Percentiles rank a stretch among this genome's conserved stretches.
These are phyloP conservation scores for Phycodurus eques DNA, from an alignment of 2,113 vertebrate species.

Conservation along the genomic window DNA sequence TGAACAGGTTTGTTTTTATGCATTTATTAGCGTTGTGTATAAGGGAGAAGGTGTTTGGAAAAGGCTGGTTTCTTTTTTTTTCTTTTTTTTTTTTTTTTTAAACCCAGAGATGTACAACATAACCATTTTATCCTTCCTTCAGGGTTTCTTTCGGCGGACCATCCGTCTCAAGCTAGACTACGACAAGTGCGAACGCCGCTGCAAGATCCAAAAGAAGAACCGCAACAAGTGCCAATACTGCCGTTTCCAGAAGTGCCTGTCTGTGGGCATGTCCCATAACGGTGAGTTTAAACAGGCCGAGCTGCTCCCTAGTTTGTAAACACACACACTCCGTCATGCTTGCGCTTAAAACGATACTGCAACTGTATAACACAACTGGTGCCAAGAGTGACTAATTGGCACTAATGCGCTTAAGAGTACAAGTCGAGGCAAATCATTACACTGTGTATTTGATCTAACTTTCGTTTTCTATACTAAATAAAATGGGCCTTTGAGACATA, in stretches of 20 bases:
- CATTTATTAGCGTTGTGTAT: background rate
- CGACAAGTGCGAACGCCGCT: constrained; percentile 87
- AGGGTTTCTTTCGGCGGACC: constrained; percentile 95
- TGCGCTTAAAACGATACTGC: constrained; percentile 8
- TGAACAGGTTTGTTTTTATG: background rate
- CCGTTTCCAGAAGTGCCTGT: constrained; percentile 98
- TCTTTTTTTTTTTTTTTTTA: too few relatives aligned
- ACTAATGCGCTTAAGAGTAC: constrained; percentile 12
- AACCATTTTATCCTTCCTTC: background rate
- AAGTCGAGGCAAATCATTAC: constrained; percentile 11
- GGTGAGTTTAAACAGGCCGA: constrained; percentile 76
- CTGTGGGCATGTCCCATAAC: constrained; percentile 97
- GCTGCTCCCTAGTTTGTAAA: background rate
- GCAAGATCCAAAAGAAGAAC: constrained; percentile 98
- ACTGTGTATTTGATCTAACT: background rate
- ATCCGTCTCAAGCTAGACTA: constrained; percentile 92
- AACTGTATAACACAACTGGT: background rate
- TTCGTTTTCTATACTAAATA: background rate
- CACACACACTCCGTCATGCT: background rate
- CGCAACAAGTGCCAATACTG: constrained; percentile 99
- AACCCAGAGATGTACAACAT: too few relatives aligned
- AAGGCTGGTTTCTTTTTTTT: background rate
- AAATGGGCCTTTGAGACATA: background rate
- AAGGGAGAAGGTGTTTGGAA: background rate
- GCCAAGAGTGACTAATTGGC: constrained; percentile 18